Base-by-base conservation (phyloP, 2,888 invertebrate genomes). In the Operophtera brumata region DNA sequence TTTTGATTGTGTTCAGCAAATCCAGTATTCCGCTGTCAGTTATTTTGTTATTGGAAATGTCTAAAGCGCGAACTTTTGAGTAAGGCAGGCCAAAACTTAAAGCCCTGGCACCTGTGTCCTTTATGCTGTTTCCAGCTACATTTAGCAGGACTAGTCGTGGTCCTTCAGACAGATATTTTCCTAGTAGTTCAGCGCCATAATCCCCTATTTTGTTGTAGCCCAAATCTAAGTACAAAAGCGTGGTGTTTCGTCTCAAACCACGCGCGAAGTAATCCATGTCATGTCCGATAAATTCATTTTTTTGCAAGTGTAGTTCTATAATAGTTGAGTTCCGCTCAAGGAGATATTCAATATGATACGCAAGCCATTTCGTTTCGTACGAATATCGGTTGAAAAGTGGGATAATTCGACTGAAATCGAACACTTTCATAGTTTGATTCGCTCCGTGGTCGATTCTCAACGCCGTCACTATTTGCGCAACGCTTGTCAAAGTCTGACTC, bases 131-230 rank as follows among this genome's bases (percentile, higher is more conserved):
- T 5, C 90, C 91, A 1, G 91, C 89, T 6, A 94, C 70, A 61
- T 92, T 91, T 39, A 94, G 65, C 0, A 87, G 83, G 26, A 88
- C 64, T 10, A 94, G 67, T 8, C 79, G 71, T 0, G 93, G 92
- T 12, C 82, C 77, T 51, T 82, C 84, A 3, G 78, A 66, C 35
- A 94, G 73, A 84, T 92, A 93, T 57, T 87, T 79, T 0, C 86
- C 87, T 13, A 94, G 54, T 47, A 91, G 62, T 55, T 91, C 90
- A 0, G 89, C 81, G 0, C 93, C 93, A 43, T 91, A 83, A 70
- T 93, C 92, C 0, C 92, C 92, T 11, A 94, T 91, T 58, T 81
- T 87, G 61, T 94, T 94, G 52, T 82, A 91, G 0, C 88, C 91
- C 9, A 94, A 71, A 78, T 94, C 93, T 26, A 94, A 71, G 47